A percentile compares a stretch with the other conserved stretches of the same genome.
Evolutionary conservation across 2,888 invertebrate species (phyloP).

Genomic region (Spodoptera picta): DNA sequence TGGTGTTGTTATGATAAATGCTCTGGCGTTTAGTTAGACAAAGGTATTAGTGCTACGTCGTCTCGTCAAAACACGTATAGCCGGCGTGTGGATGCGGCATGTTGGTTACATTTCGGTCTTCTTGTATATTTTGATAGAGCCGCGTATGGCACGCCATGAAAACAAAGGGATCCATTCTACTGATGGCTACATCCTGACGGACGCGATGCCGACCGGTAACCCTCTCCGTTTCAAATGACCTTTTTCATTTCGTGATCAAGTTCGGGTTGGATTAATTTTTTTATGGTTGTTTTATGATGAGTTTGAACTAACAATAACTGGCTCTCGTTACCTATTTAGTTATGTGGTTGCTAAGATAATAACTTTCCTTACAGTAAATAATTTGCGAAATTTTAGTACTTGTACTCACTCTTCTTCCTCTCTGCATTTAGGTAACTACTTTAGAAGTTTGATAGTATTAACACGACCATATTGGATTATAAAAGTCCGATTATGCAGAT

Average conservation of each 20-base stretch:
- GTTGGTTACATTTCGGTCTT: slow-evolving; percentile 80
- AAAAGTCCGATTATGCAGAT: no score
- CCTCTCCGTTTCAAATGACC: slow-evolving; percentile 62
- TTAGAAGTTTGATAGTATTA: no score
- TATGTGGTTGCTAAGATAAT: no score
- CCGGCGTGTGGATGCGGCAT: slow-evolving; percentile 77
- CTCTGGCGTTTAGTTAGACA: slow-evolving; percentile 44
- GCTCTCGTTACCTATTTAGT: no score
- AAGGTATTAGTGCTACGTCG: slow-evolving; percentile 60
- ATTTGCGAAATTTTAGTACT: no score
- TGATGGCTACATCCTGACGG: slow-evolving; percentile 77
- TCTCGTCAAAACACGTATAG: slow-evolving; percentile 70
- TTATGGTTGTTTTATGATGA: neutral
- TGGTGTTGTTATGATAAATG: slow-evolving; percentile 38
- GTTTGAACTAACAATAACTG: no score
- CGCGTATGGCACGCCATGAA: slow-evolving; percentile 73
- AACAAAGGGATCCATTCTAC: slow-evolving; percentile 74
- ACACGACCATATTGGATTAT: no score
- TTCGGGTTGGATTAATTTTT: slow-evolving; percentile 14
- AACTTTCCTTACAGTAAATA: no score
- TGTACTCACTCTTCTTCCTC: no score
- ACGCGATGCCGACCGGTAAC: slow-evolving; percentile 45
- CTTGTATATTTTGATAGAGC: slow-evolving; percentile 84
- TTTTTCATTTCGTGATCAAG: slow-evolving; percentile 27
- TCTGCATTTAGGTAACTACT: no score